Percentiles rank a stretch among this genome's conserved stretches.
phyloP scores from a whole-genome alignment of 2,113 vertebrate species.

The Oryzias melastigma region DNA sequence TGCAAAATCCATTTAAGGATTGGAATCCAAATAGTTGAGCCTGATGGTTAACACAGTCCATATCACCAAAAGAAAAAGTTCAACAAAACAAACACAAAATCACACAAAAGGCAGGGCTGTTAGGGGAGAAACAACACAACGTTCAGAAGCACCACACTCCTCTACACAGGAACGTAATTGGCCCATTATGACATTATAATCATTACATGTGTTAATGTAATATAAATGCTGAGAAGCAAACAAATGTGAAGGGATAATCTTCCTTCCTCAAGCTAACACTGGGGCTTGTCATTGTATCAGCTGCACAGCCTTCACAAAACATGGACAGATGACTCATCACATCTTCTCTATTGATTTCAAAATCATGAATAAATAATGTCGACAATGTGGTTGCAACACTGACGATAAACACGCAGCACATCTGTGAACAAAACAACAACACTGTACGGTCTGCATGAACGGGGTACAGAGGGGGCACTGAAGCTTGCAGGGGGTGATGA shows the following conservation, averaged over 20 bases:
- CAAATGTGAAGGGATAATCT: conserved; percentile 62
- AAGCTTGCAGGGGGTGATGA: conserved; percentile 23
- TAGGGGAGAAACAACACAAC: conserved; percentile 54
- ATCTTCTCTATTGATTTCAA: conserved; percentile 49
- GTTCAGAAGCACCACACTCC: conserved; percentile 49
- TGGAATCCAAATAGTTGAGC: conserved; percentile 55
- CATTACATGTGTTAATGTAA: conserved; percentile 68
- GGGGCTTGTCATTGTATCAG: conserved; percentile 53
- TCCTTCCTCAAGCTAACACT: conserved; percentile 44
- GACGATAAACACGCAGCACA: conserved; percentile 21
- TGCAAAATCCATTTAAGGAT: conserved; percentile 48
- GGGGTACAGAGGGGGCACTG: not conserved
- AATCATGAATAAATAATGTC: conserved; percentile 61
- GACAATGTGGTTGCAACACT: conserved; percentile 32
- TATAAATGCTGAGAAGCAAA: conserved; percentile 64
- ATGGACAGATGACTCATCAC: conserved; percentile 65
- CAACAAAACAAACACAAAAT: conserved; percentile 51
- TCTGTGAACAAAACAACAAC: not conserved
- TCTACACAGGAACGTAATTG: conserved; percentile 55
- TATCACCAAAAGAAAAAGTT: conserved; percentile 2
- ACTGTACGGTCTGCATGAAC: not conserved
- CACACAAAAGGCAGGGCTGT: conserved; percentile 60
- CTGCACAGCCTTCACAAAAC: conserved; percentile 49
- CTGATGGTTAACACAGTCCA: conserved; percentile 53
- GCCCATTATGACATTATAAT: conserved; percentile 69